Evolutionary conservation across 53 echinoderm and acorn worm genomes (phyloP), one percentile per base, ranked within the genome.

Genomic region (Echinarachnius parma): DNA sequence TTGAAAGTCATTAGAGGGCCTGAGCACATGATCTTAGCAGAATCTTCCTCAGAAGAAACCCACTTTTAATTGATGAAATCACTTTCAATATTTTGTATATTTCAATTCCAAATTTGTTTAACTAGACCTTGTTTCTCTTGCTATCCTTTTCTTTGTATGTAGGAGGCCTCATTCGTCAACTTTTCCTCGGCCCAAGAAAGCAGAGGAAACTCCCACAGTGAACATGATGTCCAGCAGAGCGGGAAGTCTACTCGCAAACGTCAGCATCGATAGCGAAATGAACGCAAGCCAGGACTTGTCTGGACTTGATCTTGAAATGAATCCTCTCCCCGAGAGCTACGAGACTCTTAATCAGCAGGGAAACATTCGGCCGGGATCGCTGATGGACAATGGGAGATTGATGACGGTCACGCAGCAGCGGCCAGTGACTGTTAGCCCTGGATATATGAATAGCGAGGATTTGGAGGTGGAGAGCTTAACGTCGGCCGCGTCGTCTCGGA

Each of bases 161-260:
- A 30, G 3, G 42, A 78, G 62, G 30, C 27, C 32, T 34, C 42
- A 62, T 28, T 22, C 74, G 5, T 34, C 74, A 24, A 72, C 74
- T 1, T 72, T 72, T 27, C 55, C 74, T 1, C 55, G 74, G 42
- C 74, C 74, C n/a, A 33, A 54, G 26, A 72, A 29, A 19, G 75
- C 60, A 55, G 44, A 62, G 9, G 64, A 64, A 45, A 45, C 76
- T 36, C 62, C 53, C 4, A 54, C 46, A 24, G 56, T 75, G 18
- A 60, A 61, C 34, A 45, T 81, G 56, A 37, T 76, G 39, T 76
- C 75, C 10, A 88, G 89, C 44, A 34, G 84, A 31, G 46, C 81
- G 27, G 78, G 87, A 21, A 87, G 87, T 67, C 90, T 94, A 22
- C 86, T 94, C 0, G 91, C 95, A n/a, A 94, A 94, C 47, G 95